Evolutionary conservation across 2,797 vertebrate genomes (phyloP).

Genomic region (Mormyrus proboscirostris): DNA sequence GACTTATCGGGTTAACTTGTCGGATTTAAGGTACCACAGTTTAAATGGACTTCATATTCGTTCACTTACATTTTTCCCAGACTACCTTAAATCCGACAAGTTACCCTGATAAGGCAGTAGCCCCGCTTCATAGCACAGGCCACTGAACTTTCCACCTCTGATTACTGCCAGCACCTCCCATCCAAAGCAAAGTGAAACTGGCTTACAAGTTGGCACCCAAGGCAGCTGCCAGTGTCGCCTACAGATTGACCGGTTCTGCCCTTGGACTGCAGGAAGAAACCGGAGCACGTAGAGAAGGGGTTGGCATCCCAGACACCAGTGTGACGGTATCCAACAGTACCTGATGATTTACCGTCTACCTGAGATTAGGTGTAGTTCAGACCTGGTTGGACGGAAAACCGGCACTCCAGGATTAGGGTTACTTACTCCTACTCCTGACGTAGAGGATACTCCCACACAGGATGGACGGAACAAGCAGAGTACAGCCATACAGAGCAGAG

Average conservation of each 20-base stretch:
- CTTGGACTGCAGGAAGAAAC: not conserved
- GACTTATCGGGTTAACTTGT: no score
- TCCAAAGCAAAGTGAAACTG: not conserved
- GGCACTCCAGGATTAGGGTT: not conserved
- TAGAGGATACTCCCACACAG: not conserved
- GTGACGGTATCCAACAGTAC: not conserved
- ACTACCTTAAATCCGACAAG: no score
- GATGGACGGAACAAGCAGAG: not conserved
- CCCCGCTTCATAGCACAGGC: no score
- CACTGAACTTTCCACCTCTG: no score
- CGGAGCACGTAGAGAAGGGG: not conserved
- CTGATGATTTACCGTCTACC: not conserved
- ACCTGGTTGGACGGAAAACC: not conserved
- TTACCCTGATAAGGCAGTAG: no score
- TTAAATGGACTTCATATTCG: no score
- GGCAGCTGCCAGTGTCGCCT: not conserved
- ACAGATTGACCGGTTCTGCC: not conserved
- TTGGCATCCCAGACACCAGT: not conserved
- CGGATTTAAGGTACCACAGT: no score
- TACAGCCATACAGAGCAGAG: not conserved
- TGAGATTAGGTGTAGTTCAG: not conserved
- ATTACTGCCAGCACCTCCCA: not conserved
- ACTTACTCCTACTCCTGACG: not conserved
- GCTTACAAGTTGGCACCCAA: not conserved
- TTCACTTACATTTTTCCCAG: no score